phyloP scores from a whole-genome alignment of 2,888 invertebrate species.

The Corythucha ciliata region DNA sequence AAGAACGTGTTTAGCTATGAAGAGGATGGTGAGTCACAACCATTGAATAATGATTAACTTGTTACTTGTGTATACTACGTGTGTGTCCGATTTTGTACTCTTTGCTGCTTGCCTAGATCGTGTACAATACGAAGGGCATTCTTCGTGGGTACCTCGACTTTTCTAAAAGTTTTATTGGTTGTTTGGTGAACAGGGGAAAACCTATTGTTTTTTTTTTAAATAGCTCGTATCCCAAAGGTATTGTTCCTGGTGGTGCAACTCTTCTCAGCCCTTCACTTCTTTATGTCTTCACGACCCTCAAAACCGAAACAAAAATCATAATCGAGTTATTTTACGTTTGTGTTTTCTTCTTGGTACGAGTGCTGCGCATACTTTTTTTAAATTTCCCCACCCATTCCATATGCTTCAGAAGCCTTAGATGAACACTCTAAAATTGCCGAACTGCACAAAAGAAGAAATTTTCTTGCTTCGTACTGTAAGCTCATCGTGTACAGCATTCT shows the following conservation, averaged over 20 bases:
- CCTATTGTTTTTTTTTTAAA: too few species aligned
- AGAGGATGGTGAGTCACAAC: slow-evolving; percentile 60
- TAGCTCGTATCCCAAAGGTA: too few species aligned
- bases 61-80: too few species aligned
- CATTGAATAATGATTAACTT: too few species aligned
- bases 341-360: background rate
- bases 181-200: too few species aligned
- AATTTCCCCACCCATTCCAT: slow-evolving; percentile 6
- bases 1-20: slow-evolving; percentile 87
- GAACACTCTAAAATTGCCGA: slow-evolving; percentile 93
- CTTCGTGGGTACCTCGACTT: too few species aligned
- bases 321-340: background rate
- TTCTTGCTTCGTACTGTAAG: slow-evolving; percentile 94
- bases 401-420: slow-evolving; percentile 68
- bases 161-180: too few species aligned
- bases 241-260: background rate
- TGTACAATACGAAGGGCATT: too few species aligned
- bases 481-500: slow-evolving; percentile 95
- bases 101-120: too few species aligned
- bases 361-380: background rate
- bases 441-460: slow-evolving; percentile 89
- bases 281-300: background rate
- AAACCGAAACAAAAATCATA: background rate
- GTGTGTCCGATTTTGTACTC: too few species aligned
- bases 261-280: background rate